These are phyloP conservation scores for Microtus pennsylvanicus DNA, from an alignment of 2,113 vertebrate genomes.

Conservation along the genomic window DNA sequence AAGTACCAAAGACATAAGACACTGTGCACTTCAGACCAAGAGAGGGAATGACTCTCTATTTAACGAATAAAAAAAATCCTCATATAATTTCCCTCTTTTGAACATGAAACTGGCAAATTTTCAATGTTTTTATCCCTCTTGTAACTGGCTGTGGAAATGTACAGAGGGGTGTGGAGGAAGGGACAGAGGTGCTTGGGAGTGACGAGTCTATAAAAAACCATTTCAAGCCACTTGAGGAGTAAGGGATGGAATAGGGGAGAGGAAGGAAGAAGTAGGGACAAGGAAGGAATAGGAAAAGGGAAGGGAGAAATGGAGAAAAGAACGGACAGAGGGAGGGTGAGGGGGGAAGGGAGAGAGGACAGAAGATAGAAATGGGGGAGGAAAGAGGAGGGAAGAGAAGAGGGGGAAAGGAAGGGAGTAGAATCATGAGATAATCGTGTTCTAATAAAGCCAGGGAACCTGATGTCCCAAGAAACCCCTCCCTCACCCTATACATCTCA, in stretches of 20 bases:
- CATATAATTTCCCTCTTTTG: not conserved
- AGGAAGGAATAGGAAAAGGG: too few relatives aligned
- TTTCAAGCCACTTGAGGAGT: too few relatives aligned
- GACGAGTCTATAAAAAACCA: not conserved
- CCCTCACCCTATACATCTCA: not conserved
- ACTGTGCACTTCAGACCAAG: not conserved
- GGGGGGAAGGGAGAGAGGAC: fast-evolving
- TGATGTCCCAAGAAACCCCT: too few relatives aligned
- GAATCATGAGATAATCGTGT: not conserved
- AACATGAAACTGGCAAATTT: not conserved
- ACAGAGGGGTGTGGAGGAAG: not conserved
- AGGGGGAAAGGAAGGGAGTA: not conserved
- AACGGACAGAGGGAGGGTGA: not conserved
- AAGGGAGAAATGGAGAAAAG: not conserved
- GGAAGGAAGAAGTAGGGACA: not conserved
- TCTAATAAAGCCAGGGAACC: not conserved
- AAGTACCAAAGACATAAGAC: not conserved
- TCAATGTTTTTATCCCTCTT: not conserved
- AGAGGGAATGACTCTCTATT: not conserved
- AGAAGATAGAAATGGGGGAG: not conserved
- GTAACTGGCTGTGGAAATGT: not conserved
- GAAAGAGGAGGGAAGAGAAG: too few relatives aligned
- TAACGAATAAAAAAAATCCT: not conserved
- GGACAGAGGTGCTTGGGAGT: fast-evolving
- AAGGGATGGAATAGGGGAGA: too few relatives aligned